Conservation (phyloP, 1,140 invertebrate genomes). For the Ptiloglossa arizonensis region DNA sequence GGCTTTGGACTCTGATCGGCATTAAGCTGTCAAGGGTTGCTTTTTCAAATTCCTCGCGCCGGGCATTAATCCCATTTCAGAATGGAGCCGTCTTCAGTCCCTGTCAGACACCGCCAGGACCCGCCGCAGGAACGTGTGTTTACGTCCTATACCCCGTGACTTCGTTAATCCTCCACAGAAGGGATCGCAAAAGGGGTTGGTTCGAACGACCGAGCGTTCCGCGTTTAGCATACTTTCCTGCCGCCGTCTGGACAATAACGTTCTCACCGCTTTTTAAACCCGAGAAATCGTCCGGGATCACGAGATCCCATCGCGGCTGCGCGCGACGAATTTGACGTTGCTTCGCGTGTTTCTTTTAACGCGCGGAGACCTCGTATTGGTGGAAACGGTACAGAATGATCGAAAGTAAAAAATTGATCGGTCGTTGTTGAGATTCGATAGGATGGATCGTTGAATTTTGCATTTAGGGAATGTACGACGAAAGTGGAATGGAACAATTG, state of each 20-base stretch:
- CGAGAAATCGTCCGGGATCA: not conserved
- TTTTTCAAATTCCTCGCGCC: conserved; percentile 71
- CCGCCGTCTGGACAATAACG: conserved; percentile 44
- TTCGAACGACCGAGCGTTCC: conserved; percentile 31
- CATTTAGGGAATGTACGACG: no score
- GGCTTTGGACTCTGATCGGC: conserved; percentile 75
- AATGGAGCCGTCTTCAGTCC: conserved; percentile 67
- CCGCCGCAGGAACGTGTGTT: conserved; percentile 67
- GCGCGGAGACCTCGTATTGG: no score
- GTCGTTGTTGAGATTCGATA: no score
- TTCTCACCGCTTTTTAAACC: conserved; percentile 26
- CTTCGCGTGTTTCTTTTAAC: not conserved
- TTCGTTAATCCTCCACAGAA: conserved; percentile 64
- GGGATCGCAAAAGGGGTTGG: conserved; percentile 51
- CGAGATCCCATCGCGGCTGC: not conserved
- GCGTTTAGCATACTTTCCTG: conserved; percentile 55
- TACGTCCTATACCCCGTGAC: conserved; percentile 69
- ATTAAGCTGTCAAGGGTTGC: conserved; percentile 78
- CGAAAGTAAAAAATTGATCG: no score
- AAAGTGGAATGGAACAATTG: no score
- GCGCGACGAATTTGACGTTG: not conserved
- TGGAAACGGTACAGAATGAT: no score
- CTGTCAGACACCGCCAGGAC: conserved; percentile 60
- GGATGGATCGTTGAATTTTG: no score
- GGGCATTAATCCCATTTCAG: conserved; percentile 72